Evolutionary conservation across 2,113 vertebrate species (phyloP).

Genomic region (Xerus inauris): DNA sequence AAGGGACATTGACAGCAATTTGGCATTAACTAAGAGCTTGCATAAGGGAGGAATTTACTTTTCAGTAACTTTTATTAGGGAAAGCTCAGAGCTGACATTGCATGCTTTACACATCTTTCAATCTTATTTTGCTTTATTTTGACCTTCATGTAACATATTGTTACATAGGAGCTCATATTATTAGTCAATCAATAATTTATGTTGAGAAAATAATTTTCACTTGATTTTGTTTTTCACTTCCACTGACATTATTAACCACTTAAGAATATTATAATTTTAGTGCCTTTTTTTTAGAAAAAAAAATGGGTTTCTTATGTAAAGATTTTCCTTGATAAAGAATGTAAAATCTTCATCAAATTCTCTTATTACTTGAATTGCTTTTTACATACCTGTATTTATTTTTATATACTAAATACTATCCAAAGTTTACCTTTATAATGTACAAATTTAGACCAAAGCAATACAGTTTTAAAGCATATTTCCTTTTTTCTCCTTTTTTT

Average conservation of each 20-base stretch:
- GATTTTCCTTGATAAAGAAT: neutral
- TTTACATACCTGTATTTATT: neutral
- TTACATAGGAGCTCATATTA: neutral
- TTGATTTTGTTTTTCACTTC: neutral
- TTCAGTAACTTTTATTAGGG: conserved; percentile 40
- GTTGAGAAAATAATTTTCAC: neutral
- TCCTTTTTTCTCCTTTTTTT: neutral
- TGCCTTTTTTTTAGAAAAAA: neutral
- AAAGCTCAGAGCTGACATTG: neutral
- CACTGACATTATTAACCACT: neutral
- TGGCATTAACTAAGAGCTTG: conserved; percentile 47
- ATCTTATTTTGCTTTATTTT: neutral
- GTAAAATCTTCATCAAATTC: neutral
- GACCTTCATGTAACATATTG: neutral
- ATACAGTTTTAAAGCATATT: neutral
- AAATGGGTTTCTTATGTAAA: neutral
- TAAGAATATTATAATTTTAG: neutral
- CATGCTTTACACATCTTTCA: neutral
- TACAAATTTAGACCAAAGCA: neutral
- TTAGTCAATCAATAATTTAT: neutral
- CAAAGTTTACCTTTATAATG: neutral
- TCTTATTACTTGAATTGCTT: neutral
- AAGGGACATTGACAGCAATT: conserved; percentile 50
- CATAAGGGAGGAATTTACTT: conserved; percentile 55
- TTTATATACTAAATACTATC: neutral